These are phyloP conservation scores for Cotesia chilonis DNA, from an alignment of 1,140 invertebrate species.

Conservation along the genomic window DNA sequence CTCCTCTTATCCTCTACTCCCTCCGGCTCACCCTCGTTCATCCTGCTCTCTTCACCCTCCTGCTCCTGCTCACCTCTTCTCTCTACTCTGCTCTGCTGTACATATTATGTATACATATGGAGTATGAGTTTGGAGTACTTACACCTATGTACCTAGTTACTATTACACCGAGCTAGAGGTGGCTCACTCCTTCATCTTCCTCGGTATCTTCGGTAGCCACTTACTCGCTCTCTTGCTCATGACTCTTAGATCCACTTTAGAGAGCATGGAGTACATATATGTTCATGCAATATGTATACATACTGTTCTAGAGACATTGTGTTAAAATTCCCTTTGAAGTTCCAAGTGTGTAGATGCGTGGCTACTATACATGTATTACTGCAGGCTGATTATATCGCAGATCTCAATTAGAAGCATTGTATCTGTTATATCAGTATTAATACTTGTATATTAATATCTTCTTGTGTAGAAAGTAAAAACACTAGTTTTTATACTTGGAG, in stretches of 20 bases:
- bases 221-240: not conserved
- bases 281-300: not conserved
- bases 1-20: constrained; percentile 50
- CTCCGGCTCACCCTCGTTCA: constrained; percentile 12
- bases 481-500: too few species aligned
- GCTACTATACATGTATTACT: not conserved
- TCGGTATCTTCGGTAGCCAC: not conserved
- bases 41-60: constrained; percentile 13
- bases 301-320: not conserved
- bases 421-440: too few species aligned
- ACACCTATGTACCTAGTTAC: not conserved
- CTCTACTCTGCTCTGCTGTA: not conserved
- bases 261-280: not conserved
- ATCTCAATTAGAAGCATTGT: too few species aligned
- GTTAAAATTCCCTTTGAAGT: too few species aligned
- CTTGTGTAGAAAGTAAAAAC: too few species aligned
- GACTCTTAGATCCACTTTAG: not conserved
- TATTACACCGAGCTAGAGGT: not conserved
- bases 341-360: constrained; percentile 36
- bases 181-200: constrained; percentile 24
- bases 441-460: too few species aligned
- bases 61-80: not conserved
- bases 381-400: constrained; percentile 45
- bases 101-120: constrained; percentile 7
- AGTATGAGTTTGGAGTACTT: constrained; percentile 8